Base-by-base conservation (phyloP, 1,140 invertebrate genomes). In the Anoplophora glabripennis region DNA sequence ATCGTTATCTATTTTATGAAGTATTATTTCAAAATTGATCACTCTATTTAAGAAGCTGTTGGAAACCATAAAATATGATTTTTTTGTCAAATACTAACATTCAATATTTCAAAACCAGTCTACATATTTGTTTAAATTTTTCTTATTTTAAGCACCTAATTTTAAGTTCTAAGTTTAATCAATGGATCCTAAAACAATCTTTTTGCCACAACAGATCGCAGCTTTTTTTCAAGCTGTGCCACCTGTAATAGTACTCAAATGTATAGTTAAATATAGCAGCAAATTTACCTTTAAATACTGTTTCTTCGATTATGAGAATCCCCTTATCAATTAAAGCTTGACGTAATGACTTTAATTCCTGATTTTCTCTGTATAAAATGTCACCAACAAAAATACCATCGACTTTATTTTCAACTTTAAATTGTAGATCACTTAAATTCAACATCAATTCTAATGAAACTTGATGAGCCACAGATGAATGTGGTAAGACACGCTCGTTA, bases 381-480 rank as follows among this genome's bases (percentile, higher is more conserved):
- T 67, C 65, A 12, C 65, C 65, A 28, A 64, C 61, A 35, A 62
- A 37, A 53, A 60, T 60, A 44, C 57, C 57, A 42, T 51, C 42
- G 11, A 47, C 38, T 28, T 42, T 40, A 33, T 53, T 47, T 37
- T 51, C 51, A 9, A 53, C 8, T 53, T 53, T 46, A 18, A 64
- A 54, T 18, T 21, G 11, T 14, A 62, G 21, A 34, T 51, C 51
- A 10, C 46, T 28, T 45, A 33, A 48, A n/a, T 55, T 17, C 4
- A 36, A 51, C 14, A 67, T 17, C 7, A 62, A 49, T 15, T 62
- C 42, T n/a, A 61, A 14, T 21, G 46, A 44, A 14, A 21, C 46
- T 45, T 60, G 17, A 14, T 35, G 15, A 17, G 47, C 18, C 15
- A 21, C 47, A 4, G 37, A 12, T 15, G 52, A 28, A 9, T 61